These are phyloP conservation scores for Erinaceus europaeus DNA, from an alignment of 2,113 vertebrate species.

Conservation along the genomic window DNA sequence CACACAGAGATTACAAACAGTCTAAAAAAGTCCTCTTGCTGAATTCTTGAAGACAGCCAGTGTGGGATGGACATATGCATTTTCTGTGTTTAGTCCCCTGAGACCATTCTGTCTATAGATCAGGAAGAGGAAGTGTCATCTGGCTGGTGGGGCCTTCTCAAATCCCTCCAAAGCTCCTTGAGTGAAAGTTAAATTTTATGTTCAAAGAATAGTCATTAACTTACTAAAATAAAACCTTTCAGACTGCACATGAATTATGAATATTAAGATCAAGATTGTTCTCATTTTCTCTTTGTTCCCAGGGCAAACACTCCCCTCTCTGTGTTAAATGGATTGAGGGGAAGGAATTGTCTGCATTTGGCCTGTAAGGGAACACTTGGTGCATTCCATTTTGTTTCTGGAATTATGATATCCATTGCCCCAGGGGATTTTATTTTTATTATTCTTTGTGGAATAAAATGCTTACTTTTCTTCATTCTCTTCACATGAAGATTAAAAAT, in stretches of 20 bases:
- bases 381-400: conserved; percentile 57
- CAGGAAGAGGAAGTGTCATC: neutral
- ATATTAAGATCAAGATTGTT: neutral
- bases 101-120: neutral
- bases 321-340: conserved; percentile 45
- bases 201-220: neutral
- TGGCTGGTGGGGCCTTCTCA: neutral
- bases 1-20: neutral
- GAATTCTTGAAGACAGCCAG: neutral
- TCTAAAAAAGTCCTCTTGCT: neutral
- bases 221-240: neutral
- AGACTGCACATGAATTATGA: neutral
- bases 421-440: conserved; percentile 57
- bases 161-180: neutral
- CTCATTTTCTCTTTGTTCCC: conserved; percentile 63
- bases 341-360: conserved; percentile 52
- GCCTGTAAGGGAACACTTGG: conserved; percentile 63
- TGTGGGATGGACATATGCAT: neutral
- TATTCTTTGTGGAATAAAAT: conserved; percentile 72
- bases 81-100: neutral
- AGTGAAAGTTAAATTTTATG: neutral
- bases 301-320: conserved; percentile 39
- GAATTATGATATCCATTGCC: conserved; percentile 67
- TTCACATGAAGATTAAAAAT: conserved; percentile 53
- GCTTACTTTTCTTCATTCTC: conserved; percentile 74